Evolutionary conservation across 2,888 invertebrate genomes (phyloP).

Genomic region (Acrobasis consociella): DNA sequence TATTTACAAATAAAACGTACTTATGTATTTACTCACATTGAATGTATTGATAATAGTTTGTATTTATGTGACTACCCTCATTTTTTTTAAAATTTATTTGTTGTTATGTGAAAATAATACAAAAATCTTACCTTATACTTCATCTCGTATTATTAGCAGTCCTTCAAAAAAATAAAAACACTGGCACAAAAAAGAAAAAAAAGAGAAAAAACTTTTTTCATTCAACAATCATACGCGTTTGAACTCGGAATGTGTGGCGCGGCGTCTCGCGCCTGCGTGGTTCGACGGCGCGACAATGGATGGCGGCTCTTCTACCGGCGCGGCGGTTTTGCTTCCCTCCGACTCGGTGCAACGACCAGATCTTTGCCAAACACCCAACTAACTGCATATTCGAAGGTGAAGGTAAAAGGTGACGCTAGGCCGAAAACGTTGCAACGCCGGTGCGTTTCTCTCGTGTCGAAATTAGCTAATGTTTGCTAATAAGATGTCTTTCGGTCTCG

Average conservation of each 20-base stretch:
- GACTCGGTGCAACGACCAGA: conserved; percentile 52
- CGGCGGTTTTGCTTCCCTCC: conserved; percentile 72
- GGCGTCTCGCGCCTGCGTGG: conserved; percentile 66
- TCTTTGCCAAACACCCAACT: conserved; percentile 33
- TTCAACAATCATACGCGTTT: conserved; percentile 25
- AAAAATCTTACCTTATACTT: conserved; percentile 65
- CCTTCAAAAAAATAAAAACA: conserved; percentile 39
- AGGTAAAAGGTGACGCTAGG: conserved; percentile 54
- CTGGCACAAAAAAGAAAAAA: conserved; percentile 36
- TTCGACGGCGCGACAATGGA: conserved; percentile 64
- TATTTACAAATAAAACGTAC: too few species aligned
- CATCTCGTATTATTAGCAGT: conserved; percentile 46
- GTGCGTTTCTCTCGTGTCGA: conserved; percentile 29
- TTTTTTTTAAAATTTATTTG: too few species aligned
- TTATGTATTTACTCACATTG: too few species aligned
- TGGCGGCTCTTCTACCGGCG: conserved; percentile 57
- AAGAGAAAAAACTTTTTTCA: conserved; percentile 31
- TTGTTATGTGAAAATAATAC: not conserved
- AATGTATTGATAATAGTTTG: too few species aligned
- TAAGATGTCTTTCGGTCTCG: conserved; percentile 12
- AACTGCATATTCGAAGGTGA: conserved; percentile 57
- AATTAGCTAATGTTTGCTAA: conserved; percentile 30
- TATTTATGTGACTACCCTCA: too few species aligned
- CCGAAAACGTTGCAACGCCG: conserved; percentile 45
- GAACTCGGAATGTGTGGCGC: conserved; percentile 38